Evolutionary conservation across 2,113 vertebrate genomes (phyloP).

Genomic region (Chaetorhynchus papuensis): DNA sequence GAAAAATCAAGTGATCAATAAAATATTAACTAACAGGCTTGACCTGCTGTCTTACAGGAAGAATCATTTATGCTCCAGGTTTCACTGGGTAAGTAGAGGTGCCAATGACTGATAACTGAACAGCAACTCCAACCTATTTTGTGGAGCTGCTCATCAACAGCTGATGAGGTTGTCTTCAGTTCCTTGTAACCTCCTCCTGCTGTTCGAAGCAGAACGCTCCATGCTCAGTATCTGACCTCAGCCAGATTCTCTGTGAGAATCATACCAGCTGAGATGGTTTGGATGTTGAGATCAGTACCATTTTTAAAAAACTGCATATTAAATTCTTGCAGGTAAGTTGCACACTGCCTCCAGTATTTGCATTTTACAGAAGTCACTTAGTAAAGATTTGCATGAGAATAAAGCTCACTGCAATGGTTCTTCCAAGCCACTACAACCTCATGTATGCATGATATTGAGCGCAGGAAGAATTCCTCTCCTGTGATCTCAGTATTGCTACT

Average conservation of each 20-base stretch:
- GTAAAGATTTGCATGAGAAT: not conserved
- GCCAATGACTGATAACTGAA: not conserved
- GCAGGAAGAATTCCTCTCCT: not conserved
- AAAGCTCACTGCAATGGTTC: not conserved
- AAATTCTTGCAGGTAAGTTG: not conserved
- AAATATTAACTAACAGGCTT: not conserved
- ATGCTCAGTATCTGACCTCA: not conserved
- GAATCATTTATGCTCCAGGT: not conserved
- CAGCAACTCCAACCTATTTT: not conserved
- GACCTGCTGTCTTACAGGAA: not conserved
- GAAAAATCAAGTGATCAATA: not conserved
- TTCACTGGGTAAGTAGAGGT: not conserved
- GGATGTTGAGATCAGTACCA: not conserved
- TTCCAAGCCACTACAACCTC: not conserved
- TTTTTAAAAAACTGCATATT: not conserved
- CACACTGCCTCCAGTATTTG: too few relatives aligned
- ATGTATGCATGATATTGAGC: rapidly evolving
- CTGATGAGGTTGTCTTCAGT: not conserved
- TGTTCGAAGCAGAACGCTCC: not conserved
- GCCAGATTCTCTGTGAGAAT: not conserved
- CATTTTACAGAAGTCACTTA: not conserved
- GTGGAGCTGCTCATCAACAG: not conserved
- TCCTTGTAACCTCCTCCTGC: not conserved
- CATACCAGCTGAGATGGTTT: not conserved
- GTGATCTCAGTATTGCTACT: not conserved